These are phyloP conservation scores for Aethina tumida DNA, from an alignment of 1,140 invertebrate species.

Conservation along the genomic window DNA sequence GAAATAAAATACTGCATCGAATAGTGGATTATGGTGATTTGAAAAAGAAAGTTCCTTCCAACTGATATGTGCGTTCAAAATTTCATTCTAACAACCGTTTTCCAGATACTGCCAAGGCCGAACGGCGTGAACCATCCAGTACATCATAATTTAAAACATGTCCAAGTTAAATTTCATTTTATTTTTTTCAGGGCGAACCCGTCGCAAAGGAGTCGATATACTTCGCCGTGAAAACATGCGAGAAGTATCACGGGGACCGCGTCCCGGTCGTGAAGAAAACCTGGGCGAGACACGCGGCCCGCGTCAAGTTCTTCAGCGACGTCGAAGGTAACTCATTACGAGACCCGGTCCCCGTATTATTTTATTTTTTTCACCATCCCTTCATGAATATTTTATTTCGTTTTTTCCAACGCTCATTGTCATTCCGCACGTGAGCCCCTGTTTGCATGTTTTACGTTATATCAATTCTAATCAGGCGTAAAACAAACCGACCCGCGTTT, in stretches of 20 bases:
- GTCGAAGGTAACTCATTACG: slow-evolving; percentile 46
- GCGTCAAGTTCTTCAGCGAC: slow-evolving; percentile 75
- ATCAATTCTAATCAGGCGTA: too few relatives aligned
- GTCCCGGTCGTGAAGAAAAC: slow-evolving; percentile 67
- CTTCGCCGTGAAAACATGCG: slow-evolving; percentile 83
- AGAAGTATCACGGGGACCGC: slow-evolving; percentile 65
- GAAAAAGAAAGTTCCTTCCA: background rate
- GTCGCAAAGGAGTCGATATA: slow-evolving; percentile 51
- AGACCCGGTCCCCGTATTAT: slow-evolving; percentile 2
- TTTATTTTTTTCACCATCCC: background rate
- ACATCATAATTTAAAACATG: slow-evolving; percentile 1
- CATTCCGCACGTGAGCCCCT: too few relatives aligned
- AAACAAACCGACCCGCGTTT: too few relatives aligned
- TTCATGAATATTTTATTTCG: too few relatives aligned
- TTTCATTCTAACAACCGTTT: too few relatives aligned
- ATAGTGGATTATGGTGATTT: too few relatives aligned
- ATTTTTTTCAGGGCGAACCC: slow-evolving; percentile 42
- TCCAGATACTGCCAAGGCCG: too few relatives aligned
- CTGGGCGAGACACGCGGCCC: slow-evolving; percentile 59
- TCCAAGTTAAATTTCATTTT: background rate
- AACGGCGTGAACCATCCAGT: too few relatives aligned
- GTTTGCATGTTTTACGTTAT: too few relatives aligned
- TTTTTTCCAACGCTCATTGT: too few relatives aligned
- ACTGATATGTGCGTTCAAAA: too few relatives aligned
- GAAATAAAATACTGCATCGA: too few relatives aligned